A percentile compares a stretch with the other conserved stretches of the same genome.
Conservation (phyloP, 2,113 vertebrate genomes). For the Pseudorhombus dupliciocellatus region DNA sequence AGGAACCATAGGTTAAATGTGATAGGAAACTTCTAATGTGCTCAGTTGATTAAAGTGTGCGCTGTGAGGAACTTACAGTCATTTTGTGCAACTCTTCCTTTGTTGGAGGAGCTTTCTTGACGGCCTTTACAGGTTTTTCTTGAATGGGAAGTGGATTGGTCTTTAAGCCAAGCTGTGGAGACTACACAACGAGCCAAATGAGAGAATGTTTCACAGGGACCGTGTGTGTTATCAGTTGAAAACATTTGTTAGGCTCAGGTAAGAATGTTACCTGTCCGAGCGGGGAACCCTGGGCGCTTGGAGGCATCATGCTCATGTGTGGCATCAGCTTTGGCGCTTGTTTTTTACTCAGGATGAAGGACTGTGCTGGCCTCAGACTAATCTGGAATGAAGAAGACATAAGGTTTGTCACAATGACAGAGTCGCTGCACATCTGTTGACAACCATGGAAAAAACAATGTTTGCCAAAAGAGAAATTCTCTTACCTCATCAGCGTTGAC, state of each 20-base stretch:
- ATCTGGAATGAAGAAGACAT: constrained; percentile 79
- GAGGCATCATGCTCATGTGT: constrained; percentile 94
- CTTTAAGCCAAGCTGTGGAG: constrained; percentile 97
- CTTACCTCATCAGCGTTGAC: constrained; percentile 96
- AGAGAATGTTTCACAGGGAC: background rate
- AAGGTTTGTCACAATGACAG: background rate
- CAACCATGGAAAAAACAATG: background rate
- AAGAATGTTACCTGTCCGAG: constrained; percentile 89
- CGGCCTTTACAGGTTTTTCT: constrained; percentile 96
- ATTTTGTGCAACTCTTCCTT: constrained; percentile 96
- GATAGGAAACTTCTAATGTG: background rate
- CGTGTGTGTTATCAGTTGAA: rapidly evolving
- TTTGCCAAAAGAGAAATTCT: background rate
- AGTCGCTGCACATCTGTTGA: background rate
- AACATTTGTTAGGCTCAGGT: too few relatives aligned
- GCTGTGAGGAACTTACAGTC: constrained; percentile 84
- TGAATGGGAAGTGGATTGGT: constrained; percentile 96
- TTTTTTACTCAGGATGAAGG: constrained; percentile 95
- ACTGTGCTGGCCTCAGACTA: constrained; percentile 98
- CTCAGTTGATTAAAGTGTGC: background rate
- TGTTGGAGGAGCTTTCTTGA: constrained; percentile 93
- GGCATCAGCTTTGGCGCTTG: constrained; percentile 98
- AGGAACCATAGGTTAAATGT: background rate
- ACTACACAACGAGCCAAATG: constrained; percentile 63
- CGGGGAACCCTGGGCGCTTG: constrained; percentile 90